Base-by-base conservation (phyloP, 2,113 vertebrate species). In the Mobula birostris region DNA sequence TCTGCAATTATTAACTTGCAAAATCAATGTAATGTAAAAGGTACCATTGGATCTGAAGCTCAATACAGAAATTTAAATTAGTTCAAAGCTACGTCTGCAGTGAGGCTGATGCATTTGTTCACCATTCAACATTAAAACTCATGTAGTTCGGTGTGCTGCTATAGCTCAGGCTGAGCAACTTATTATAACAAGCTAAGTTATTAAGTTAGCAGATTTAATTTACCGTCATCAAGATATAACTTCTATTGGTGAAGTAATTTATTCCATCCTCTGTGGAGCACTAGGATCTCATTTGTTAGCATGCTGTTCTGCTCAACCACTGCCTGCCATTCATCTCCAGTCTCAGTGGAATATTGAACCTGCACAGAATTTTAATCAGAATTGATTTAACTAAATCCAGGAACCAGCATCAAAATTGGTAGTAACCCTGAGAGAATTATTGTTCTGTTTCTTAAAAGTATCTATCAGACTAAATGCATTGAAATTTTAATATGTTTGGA, bases 371-470 rank as follows among this genome's bases (percentile, higher is more conserved):
- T 97, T 97, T 96, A 97, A 97, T 97, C 97, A 97, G 97, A 96
- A 97, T 97, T 97, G 97, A 97, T 97, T 97, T 97, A 97, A 96
- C 96, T 97, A 97, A 97, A 97, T 97, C 97, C 96, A 96, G 97
- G 96, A 95, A 96, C 96, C 93, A 95, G 95, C 96, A 96, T 0
- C 95, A 94, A 96, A 95, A 95, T 95, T 96, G 96, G 96, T 96
- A 95, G 95, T 97, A 97, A 97, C 96, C 96, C 96, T 95, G 95
- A 95, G 96, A 96, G 96, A 97, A 96, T 97, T 96, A 95, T 96
- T 96, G 96, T 94, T 93, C 94, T 95, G 95, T 95, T 36, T 76
- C 74, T 93, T 27, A 96, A 95, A 95, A 85, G 94, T 83, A 27
- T 48, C 77, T 40, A 94, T 94, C 72, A 68, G 63, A 32, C 79